Conservation (phyloP, 2,888 invertebrate species). For the Ametastegia equiseti region DNA sequence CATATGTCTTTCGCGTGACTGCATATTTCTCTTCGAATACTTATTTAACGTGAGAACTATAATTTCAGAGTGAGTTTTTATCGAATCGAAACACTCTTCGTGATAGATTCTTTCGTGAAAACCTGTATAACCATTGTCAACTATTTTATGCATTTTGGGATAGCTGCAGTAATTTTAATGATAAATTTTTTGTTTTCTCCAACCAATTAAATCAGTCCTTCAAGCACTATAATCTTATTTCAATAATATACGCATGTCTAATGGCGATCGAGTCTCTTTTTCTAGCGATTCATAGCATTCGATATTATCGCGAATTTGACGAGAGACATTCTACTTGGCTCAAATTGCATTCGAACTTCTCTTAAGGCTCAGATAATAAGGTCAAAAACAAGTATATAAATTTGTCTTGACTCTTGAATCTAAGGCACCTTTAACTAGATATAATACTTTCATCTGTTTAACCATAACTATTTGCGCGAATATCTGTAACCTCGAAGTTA, state of each 20-base stretch:
- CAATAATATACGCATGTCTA: not conserved
- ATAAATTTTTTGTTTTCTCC: not conserved
- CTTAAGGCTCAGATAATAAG: not conserved
- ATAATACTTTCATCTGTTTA: not conserved
- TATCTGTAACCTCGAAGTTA: not conserved
- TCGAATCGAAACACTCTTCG: not conserved
- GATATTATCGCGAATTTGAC: not conserved
- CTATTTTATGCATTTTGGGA: not conserved
- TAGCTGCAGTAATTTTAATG: no score
- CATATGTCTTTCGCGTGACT: not conserved
- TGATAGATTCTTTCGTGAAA: not conserved
- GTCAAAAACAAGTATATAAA: not conserved
- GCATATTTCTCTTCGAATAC: not conserved
- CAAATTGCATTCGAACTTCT: not conserved
- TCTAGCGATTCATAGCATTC: not conserved
- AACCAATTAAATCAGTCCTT: not conserved
- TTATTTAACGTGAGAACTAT: not conserved
- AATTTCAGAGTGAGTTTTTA: not conserved
- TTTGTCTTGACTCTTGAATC: not conserved
- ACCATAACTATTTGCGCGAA: constrained; percentile 13
- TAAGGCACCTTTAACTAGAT: not conserved
- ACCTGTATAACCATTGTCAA: not conserved
- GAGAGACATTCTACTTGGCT: not conserved
- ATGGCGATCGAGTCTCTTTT: not conserved
- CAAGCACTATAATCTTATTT: not conserved